Evolutionary conservation across 2,113 vertebrate genomes (phyloP).

Genomic region (Choloepus hoffmanni): DNA sequence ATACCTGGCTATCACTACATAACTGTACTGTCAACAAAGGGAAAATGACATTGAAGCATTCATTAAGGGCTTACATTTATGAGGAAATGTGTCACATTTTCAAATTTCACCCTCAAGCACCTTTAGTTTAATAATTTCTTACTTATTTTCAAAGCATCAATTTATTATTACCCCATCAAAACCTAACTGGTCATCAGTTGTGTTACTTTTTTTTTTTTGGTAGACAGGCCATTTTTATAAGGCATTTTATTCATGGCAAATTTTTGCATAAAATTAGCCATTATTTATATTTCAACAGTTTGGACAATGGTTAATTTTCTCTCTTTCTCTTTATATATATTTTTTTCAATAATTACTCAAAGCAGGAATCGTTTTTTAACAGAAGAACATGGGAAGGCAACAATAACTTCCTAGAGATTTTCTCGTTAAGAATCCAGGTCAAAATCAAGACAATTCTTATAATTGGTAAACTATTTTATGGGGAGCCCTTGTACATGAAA

Average conservation of each 20-base stretch:
- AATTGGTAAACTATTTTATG: slow-evolving; percentile 75
- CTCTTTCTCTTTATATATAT: not conserved
- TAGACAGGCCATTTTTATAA: slow-evolving; percentile 83
- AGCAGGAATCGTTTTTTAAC: slow-evolving; percentile 72
- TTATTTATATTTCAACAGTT: slow-evolving; percentile 75
- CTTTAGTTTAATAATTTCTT: slow-evolving; percentile 68
- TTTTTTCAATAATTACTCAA: slow-evolving; percentile 71
- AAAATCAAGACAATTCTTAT: slow-evolving; percentile 77
- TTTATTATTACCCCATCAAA: slow-evolving; percentile 72
- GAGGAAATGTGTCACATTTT: slow-evolving; percentile 71
- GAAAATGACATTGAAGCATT: slow-evolving; percentile 73
- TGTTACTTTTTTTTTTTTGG: slow-evolving; percentile 80
- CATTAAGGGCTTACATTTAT: slow-evolving; percentile 81
- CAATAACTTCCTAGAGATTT: slow-evolving; percentile 50
- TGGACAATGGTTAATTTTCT: slow-evolving; percentile 61
- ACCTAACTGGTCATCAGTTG: slow-evolving; percentile 55
- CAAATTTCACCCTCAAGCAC: slow-evolving; percentile 80
- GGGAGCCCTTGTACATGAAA: slow-evolving; percentile 87
- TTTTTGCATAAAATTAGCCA: slow-evolving; percentile 79
- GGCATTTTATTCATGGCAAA: slow-evolving; percentile 81
- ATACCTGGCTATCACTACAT: slow-evolving; percentile 82
- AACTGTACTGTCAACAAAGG: slow-evolving; percentile 80
- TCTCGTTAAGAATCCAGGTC: slow-evolving; percentile 78
- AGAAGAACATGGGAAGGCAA: slow-evolving; percentile 66
- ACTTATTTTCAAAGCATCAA: slow-evolving; percentile 56